Evolutionary conservation across 1,140 invertebrate species (phyloP).

Genomic region (Pararge aegeria): DNA sequence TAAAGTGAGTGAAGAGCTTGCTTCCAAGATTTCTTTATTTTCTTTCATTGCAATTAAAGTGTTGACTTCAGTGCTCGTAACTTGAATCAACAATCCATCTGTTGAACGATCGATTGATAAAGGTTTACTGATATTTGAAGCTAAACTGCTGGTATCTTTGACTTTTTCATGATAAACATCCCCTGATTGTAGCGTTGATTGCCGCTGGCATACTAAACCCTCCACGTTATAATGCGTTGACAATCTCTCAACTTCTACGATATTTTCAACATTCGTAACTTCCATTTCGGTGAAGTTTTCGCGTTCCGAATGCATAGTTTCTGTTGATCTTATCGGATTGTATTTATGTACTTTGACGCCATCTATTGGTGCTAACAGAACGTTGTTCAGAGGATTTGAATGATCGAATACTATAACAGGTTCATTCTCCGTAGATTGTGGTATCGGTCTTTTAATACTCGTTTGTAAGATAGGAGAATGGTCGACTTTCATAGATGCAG

Average conservation of each 20-base stretch:
- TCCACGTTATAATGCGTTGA: conserved; percentile 38
- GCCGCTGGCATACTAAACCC: not conserved
- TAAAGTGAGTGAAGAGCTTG: conserved; percentile 53
- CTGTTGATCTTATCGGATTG: conserved; percentile 34
- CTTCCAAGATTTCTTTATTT: conserved; percentile 52
- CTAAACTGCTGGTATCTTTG: conserved; percentile 24
- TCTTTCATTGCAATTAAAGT: conserved; percentile 60
- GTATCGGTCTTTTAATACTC: not conserved
- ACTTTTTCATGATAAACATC: conserved; percentile 24
- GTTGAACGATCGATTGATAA: conserved; percentile 39
- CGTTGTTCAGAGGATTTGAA: conserved; percentile 61
- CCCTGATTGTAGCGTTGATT: conserved; percentile 21
- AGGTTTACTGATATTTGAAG: conserved; percentile 39
- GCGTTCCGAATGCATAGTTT: conserved; percentile 15
- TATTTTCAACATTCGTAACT: conserved; percentile 15
- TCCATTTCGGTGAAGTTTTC: conserved; percentile 3
- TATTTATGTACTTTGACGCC: conserved; percentile 48
- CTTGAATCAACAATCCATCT: conserved; percentile 21
- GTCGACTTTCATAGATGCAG: conserved; percentile 21
- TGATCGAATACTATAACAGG: conserved; percentile 54
- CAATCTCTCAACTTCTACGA: conserved; percentile 26
- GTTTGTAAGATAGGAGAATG: conserved; percentile 7
- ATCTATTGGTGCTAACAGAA: conserved; percentile 41
- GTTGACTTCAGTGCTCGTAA: conserved; percentile 52
- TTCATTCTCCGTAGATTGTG: conserved; percentile 9